Evolutionary conservation across 2,113 vertebrate genomes (phyloP), one percentile per base, ranked within the genome.

Genomic region (Jacana jacana): DNA sequence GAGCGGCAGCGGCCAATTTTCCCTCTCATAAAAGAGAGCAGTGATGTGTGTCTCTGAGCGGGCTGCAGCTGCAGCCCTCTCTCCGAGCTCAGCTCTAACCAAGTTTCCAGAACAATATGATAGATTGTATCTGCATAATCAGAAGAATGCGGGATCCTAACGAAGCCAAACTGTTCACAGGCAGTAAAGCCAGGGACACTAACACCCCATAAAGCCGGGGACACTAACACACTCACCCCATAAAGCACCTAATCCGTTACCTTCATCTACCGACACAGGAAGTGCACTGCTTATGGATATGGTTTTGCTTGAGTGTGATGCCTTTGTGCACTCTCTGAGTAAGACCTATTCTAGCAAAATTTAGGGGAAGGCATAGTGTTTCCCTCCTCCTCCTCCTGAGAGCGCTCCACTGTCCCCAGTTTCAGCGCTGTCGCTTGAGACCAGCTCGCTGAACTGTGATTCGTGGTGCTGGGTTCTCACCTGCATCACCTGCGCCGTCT

Each of bases 21-120:
- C 92, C 94, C 88, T 77, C 84, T 85, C 61, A 81, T 91, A 91
- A 92, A 91, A 96, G 95, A 85, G 85, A 96, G 90, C 90, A 73
- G 49, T 93, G 93, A 82, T 81, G 83, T 89, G 86, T 83, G 89
- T 60, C 55, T 73, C 58, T 8, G 10, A 58, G 89, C 7, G 13
- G 10, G 95, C 93, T 86, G 95, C 97, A 98, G 97, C 97, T 97
- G 97, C 81, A 69, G 94, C 84, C 88, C 10, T 39, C 79, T 90
- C 71, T 85, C 84, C 7, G 30, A 88, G 90, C 81, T 63, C 82
- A 4, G 87, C 86, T 39, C 88, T 88, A 88, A 89, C 89, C 79
- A 19, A 58, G 52, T 60, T 85, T 68, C 91, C 33, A 24, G 57
- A 96, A 93, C 90, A 92, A 69, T 70, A 13, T 77, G 66, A 89